A percentile compares a stretch with the other conserved stretches of the same genome.
Conservation (phyloP, 2,888 invertebrate species). For the Eupithecia subfuscata region DNA sequence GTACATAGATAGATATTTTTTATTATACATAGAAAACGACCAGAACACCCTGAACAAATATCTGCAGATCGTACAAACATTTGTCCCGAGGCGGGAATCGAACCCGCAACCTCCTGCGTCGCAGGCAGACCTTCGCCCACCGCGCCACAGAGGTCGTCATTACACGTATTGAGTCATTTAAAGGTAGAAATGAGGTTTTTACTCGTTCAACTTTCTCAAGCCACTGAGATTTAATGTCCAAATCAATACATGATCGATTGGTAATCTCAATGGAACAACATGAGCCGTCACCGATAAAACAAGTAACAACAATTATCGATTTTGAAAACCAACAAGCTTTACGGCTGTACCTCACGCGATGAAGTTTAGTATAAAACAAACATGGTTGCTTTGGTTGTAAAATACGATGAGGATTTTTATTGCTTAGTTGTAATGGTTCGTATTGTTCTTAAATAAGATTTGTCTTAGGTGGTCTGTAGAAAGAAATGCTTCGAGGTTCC, state of each 20-base stretch:
- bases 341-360: constrained; percentile 27
- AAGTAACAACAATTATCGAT: constrained; percentile 5
- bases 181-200: neutral
- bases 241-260: neutral
- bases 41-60: no score
- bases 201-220: neutral
- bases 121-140: no score
- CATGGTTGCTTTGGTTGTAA: constrained; percentile 9
- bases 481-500: no score
- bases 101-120: no score
- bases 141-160: no score
- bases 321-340: constrained; percentile 13
- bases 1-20: no score
- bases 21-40: no score
- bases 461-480: neutral
- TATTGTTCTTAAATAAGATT: neutral
- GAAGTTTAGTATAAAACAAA: constrained; percentile 22
- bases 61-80: no score
- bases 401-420: neutral
- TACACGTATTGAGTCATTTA: neutral
- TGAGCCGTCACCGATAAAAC: neutral
- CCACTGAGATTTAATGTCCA: neutral
- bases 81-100: no score
- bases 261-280: neutral
- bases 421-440: neutral